phyloP scores from a whole-genome alignment of 2,888 invertebrate genomes.

The Nomada ruficornis region DNA sequence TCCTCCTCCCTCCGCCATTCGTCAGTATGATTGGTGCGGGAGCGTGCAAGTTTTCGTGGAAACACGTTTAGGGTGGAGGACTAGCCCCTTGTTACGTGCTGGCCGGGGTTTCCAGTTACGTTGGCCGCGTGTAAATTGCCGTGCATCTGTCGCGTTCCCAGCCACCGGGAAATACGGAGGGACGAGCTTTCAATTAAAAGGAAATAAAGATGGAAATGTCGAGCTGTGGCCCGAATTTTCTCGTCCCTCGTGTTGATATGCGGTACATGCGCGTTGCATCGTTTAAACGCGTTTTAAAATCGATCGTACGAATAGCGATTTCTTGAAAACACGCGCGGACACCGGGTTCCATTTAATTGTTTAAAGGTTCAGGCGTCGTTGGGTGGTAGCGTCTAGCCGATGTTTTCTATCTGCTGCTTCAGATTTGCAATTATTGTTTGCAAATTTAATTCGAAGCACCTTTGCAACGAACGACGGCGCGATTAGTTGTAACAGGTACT shows the following conservation, averaged over 20 bases:
- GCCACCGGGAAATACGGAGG: conserved; percentile 2
- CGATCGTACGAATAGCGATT: background rate
- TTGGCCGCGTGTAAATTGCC: conserved; percentile 37
- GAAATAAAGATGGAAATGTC: conserved; percentile 47
- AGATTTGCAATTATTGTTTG: too few species aligned
- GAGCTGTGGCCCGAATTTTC: conserved; percentile 11
- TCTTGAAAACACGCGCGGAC: background rate
- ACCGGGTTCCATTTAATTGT: background rate
- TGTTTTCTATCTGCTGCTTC: background rate
- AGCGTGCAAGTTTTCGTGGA: conserved; percentile 26
- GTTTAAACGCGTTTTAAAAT: conserved; percentile 34
- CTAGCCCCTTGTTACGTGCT: conserved; percentile 25
- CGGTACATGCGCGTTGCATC: background rate
- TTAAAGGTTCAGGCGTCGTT: background rate
- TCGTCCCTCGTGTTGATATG: too few species aligned
- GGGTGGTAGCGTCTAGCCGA: background rate
- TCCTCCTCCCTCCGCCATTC: background rate
- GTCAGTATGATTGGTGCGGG: conserved; percentile 8
- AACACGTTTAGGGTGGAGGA: conserved; percentile 31
- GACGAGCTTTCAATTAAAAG: conserved; percentile 42
- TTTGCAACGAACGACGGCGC: too few species aligned
- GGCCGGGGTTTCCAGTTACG: conserved; percentile 16
- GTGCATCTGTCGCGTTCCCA: conserved; percentile 40
- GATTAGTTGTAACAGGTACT: too few species aligned
- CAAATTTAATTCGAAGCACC: too few species aligned